Conservation (phyloP, 1,140 invertebrate species). For the Panagrolaimus sp. region DNA sequence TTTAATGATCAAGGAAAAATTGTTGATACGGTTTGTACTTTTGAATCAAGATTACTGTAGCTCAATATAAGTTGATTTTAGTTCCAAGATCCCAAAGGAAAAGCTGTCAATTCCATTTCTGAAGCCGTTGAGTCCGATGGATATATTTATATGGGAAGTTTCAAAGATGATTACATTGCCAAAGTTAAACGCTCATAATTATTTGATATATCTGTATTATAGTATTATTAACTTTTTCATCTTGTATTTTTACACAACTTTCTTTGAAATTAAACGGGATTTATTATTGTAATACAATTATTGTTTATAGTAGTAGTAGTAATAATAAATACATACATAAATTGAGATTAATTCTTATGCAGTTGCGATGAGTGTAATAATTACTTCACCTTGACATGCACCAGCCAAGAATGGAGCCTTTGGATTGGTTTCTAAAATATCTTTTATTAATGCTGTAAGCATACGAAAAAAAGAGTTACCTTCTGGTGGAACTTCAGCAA, state of each 20-base stretch:
- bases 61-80: too few relatives aligned
- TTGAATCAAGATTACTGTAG: too few relatives aligned
- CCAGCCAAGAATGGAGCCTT: slow-evolving; percentile 26
- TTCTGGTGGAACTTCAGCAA: slow-evolving; percentile 22
- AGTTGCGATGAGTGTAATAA: slow-evolving; percentile 7
- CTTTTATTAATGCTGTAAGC: too few relatives aligned
- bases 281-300: background rate
- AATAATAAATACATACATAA: background rate
- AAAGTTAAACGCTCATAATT: background rate
- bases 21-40: too few relatives aligned
- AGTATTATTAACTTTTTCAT: too few relatives aligned
- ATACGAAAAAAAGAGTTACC: too few relatives aligned
- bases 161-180: slow-evolving; percentile 9
- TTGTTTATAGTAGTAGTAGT: background rate
- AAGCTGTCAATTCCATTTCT: background rate
- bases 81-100: background rate
- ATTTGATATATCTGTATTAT: too few relatives aligned
- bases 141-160: background rate
- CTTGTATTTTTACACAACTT: background rate
- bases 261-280: background rate
- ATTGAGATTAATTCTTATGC: background rate
- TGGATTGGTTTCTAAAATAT: slow-evolving; percentile 19
- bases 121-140: slow-evolving; percentile 2
- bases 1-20: background rate
- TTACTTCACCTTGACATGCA: slow-evolving; percentile 28